Evolutionary conservation across 2,797 vertebrate genomes (phyloP).

Genomic region (Platyrinchus mystaceus): DNA sequence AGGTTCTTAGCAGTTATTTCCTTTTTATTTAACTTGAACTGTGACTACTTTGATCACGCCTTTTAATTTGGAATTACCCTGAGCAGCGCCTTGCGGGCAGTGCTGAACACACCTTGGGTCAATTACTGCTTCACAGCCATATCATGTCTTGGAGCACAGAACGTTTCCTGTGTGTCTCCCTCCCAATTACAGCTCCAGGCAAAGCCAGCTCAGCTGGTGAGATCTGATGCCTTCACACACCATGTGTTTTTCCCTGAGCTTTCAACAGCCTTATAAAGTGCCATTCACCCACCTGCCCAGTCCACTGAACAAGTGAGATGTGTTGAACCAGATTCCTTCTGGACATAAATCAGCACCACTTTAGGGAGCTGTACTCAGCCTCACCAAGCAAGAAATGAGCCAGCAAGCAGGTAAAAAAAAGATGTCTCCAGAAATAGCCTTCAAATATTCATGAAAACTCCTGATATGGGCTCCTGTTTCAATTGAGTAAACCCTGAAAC

Average conservation of each 20-base stretch:
- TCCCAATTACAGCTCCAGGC: neutral
- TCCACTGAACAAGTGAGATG: neutral
- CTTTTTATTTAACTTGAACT: neutral
- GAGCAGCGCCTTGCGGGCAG: fast-evolving
- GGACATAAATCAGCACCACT: neutral
- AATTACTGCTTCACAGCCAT: neutral
- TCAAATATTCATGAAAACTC: neutral
- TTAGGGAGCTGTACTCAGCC: neutral
- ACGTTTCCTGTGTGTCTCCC: neutral
- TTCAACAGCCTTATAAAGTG: neutral
- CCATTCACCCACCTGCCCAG: neutral
- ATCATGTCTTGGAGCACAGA: neutral
- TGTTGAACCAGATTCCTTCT: neutral
- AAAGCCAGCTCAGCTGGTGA: neutral
- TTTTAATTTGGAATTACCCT: neutral
- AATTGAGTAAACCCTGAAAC: neutral
- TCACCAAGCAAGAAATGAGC: neutral
- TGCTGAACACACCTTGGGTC: neutral
- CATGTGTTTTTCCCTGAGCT: neutral
- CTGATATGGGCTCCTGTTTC: neutral
- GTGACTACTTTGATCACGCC: neutral
- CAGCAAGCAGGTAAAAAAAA: neutral
- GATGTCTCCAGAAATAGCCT: neutral
- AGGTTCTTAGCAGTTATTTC: neutral
- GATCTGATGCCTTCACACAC: neutral